Evolutionary conservation across 2,888 invertebrate genomes (phyloP), one percentile per base, ranked within the genome.

Genomic region (Netelia inedita): DNA sequence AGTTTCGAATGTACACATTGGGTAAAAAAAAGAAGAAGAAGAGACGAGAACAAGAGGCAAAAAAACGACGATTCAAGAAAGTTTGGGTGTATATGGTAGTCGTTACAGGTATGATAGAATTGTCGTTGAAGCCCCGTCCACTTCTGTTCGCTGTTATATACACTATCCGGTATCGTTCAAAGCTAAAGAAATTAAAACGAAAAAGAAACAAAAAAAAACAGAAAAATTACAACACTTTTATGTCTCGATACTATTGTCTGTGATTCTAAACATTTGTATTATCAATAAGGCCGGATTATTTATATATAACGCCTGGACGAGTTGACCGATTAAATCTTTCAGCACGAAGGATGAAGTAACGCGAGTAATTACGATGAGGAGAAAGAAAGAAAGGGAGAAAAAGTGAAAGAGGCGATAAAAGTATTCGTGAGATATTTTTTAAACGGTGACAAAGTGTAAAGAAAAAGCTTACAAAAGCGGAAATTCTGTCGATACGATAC

Each of bases 191-290:
- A 35, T 35, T 35, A 35, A 35, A 35, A 35, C 35, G 35, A 35
- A 35, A 35, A 35, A 63, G 14, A 66, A 6, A 53, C 1, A 72
- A 72, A 53, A n/a, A 41, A 35, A 16, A 46, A 43, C 61, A 68
- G 35, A 46, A 28, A 19, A 43, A 23, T 57, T 59, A 69, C 43
- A 41, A 23, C 69, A 68, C 53, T 82, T 83, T 83, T 66, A 65
- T 79, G 79, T 87, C 83, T 85, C 72, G 57, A 79, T 83, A 84
- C 84, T 75, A 83, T 87, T 86, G 84, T 86, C 88, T 87, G 88
- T 88, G 88, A 88, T 88, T 88, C 82, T 79, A 68, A 82, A 85
- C 59, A 79, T 79, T 83, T 71, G 73, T 75, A 83, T 80, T 85
- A 83, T 73, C 57, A 55, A 78, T 85, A 83, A 69, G 71, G 63